Conservation (phyloP, 2,888 invertebrate genomes). For the Cartodere bifasciata region DNA sequence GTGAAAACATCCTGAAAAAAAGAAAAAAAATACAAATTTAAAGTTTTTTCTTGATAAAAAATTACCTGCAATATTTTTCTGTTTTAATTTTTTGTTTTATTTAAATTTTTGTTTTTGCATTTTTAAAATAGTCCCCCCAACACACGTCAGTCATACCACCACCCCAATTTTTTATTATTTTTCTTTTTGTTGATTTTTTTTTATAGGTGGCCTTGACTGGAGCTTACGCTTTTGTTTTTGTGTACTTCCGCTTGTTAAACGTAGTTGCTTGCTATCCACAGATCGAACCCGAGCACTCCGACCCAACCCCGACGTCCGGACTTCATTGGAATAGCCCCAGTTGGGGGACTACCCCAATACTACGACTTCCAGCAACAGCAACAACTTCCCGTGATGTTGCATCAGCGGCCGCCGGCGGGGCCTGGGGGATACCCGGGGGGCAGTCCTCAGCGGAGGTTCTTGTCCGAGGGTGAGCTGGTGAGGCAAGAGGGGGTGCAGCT, state of each 20-base stretch:
- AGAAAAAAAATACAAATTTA: too few relatives aligned
- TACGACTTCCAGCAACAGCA: constrained; percentile 33
- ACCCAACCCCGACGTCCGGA: constrained; percentile 80
- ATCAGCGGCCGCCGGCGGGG: constrained; percentile 23
- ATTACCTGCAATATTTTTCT: too few relatives aligned
- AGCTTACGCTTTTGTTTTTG: constrained; percentile 16
- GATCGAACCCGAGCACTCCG: constrained; percentile 87
- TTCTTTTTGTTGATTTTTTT: too few relatives aligned
- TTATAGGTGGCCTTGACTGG: constrained; percentile 33
- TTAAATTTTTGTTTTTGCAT: too few relatives aligned
- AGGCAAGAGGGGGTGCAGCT: constrained; percentile 53
- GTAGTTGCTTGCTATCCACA: constrained; percentile 37
- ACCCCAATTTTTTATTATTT: too few relatives aligned
- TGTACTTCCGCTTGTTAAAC: constrained; percentile 8
- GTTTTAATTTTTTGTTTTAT: too few relatives aligned
- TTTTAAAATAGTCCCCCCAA: too few relatives aligned
- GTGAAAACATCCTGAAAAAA: too few relatives aligned
- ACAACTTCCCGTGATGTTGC: constrained; percentile 16
- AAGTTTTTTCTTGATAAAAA: too few relatives aligned
- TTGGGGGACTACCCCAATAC: constrained; percentile 24
- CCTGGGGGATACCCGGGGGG: constrained; percentile 33
- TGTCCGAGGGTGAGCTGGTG: constrained; percentile 71
- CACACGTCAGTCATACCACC: too few relatives aligned
- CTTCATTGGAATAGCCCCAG: constrained; percentile 60
- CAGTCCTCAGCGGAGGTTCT: constrained; percentile 58